These are phyloP conservation scores for Leptopilina syphax DNA, from an alignment of 2,888 invertebrate genomes.

Conservation along the genomic window DNA sequence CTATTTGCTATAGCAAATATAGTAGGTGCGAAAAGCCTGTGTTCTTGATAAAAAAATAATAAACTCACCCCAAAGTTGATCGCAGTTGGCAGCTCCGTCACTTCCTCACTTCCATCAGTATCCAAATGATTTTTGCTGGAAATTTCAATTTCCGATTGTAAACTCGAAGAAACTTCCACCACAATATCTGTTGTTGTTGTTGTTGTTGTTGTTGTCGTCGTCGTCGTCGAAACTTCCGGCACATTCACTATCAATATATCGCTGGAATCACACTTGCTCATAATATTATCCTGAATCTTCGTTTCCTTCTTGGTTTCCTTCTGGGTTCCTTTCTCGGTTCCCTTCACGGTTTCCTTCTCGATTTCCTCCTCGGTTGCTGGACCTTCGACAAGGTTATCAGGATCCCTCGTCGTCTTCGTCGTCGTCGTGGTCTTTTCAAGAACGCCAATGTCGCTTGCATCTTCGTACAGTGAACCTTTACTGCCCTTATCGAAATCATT, in stretches of 20 bases:
- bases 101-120: conserved; percentile 46
- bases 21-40: no score
- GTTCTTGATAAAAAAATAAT: no score
- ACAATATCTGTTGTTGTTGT: neutral
- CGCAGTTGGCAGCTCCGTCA: conserved; percentile 19
- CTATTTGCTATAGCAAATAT: no score
- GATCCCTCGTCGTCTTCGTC: conserved; percentile 44
- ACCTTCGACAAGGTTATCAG: conserved; percentile 26
- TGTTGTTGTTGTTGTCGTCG: neutral
- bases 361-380: conserved; percentile 41
- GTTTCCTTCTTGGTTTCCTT: conserved; percentile 16
- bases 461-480: conserved; percentile 64
- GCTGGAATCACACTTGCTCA: conserved; percentile 72
- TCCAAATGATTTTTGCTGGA: neutral
- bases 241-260: conserved; percentile 71
- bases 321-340: no score
- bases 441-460: conserved; percentile 60
- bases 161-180: neutral
- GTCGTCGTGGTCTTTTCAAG: conserved; percentile 38
- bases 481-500: conserved; percentile 51
- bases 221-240: conserved; percentile 53
- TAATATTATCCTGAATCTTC: conserved; percentile 56
- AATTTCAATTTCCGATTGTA: neutral
- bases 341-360: neutral
- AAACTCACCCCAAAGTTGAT: conserved; percentile 58